phyloP scores from a whole-genome alignment of 2,113 vertebrate genomes.

The Baryphthengus martii region DNA sequence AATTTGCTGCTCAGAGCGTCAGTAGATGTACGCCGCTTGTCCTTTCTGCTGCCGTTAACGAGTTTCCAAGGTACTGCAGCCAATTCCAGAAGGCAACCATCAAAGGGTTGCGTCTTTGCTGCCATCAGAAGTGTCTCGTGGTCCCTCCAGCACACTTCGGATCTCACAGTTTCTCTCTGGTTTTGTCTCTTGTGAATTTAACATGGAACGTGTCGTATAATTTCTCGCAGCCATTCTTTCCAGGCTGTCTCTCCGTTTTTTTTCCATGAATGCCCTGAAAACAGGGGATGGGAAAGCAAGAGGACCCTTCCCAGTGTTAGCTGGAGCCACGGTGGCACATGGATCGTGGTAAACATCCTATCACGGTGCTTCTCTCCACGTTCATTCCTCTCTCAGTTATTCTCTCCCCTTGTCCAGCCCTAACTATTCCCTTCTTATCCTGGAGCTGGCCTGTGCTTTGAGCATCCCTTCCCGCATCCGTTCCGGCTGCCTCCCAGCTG shows the following conservation, averaged over 20 bases:
- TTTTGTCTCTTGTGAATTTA: neutral
- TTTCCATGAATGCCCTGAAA: neutral
- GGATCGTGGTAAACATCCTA: neutral
- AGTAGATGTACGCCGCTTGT: conserved; percentile 13
- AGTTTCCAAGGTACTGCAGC: conserved; percentile 46
- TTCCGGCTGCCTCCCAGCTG: accelerated
- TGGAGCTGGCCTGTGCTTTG: neutral
- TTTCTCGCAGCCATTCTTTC: neutral
- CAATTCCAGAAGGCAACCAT: conserved; percentile 39
- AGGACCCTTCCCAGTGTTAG: neutral
- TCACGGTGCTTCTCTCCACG: neutral
- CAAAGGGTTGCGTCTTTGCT: conserved; percentile 13
- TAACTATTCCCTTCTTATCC: neutral
- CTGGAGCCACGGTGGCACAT: neutral
- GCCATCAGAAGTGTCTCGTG: neutral
- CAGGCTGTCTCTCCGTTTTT: neutral
- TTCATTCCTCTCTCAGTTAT: neutral
- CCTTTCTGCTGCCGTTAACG: conserved; percentile 63
- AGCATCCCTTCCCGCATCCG: neutral
- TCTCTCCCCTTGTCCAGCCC: neutral
- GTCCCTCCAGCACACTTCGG: neutral
- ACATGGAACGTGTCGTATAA: accelerated
- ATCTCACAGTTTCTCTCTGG: neutral
- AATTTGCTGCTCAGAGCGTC: conserved; percentile 58
- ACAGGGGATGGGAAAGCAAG: neutral